phyloP scores from a whole-genome alignment of 2,888 invertebrate genomes.

The Latrodectus elegans region DNA sequence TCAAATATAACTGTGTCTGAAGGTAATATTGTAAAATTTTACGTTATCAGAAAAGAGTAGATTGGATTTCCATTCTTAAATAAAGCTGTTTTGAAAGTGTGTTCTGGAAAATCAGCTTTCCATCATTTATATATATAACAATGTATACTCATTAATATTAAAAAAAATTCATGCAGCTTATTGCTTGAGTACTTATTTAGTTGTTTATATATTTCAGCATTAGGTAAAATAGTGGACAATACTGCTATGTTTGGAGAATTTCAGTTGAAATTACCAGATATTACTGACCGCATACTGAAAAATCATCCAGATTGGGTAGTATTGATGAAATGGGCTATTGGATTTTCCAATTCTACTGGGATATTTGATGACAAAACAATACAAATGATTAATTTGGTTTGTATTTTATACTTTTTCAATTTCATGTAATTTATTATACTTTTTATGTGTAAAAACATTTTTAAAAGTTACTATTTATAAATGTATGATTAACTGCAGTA shows the following conservation, averaged over 20 bases:
- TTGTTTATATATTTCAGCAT: conserved; percentile 16
- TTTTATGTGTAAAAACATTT: not conserved
- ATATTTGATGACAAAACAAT: conserved; percentile 49
- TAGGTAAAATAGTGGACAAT: conserved; percentile 52
- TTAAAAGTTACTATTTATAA: not conserved
- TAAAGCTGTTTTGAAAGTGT: not conserved
- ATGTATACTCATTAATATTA: not conserved
- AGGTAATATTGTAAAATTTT: conserved; percentile 30
- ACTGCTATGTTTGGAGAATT: conserved; percentile 62
- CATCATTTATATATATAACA: not conserved
- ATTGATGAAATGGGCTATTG: conserved; percentile 61
- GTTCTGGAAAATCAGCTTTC: not conserved
- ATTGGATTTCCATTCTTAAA: too few species aligned
- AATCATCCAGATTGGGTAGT: conserved; percentile 50
- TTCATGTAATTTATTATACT: not conserved
- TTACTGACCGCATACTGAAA: conserved; percentile 59
- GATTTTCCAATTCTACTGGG: conserved; percentile 60
- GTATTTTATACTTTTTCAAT: not conserved
- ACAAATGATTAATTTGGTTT: conserved; percentile 54
- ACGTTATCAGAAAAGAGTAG: not conserved
- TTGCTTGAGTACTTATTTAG: not conserved
- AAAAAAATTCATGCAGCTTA: not conserved
- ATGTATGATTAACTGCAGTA: too few species aligned
- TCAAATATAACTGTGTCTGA: conserved; percentile 35
- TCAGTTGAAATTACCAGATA: conserved; percentile 59